These are phyloP conservation scores for Atethmia centrago DNA, from an alignment of 2,888 invertebrate species.

Conservation along the genomic window DNA sequence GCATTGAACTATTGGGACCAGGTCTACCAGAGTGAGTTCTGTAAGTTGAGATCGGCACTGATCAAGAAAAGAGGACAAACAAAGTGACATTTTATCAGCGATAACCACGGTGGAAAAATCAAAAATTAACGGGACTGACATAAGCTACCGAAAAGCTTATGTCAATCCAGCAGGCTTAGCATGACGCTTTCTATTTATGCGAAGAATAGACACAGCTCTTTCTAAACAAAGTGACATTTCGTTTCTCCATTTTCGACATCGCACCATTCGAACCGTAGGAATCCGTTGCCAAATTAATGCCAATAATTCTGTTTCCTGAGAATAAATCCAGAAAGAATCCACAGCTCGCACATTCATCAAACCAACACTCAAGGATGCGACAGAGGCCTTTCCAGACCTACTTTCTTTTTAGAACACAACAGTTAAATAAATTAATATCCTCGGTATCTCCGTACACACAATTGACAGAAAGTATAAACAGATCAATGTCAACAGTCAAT, in stretches of 20 bases:
- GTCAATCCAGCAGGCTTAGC: too few species aligned
- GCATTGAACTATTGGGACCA: conserved; percentile 15
- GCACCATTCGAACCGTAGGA: too few species aligned
- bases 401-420: conserved; percentile 19
- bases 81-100: neutral
- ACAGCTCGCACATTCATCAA: neutral
- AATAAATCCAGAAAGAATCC: neutral
- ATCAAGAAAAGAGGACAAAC: neutral
- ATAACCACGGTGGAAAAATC: too few species aligned
- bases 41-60: neutral
- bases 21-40: neutral
- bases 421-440: conserved; percentile 6
- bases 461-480: conserved; percentile 1
- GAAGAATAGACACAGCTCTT: too few species aligned
- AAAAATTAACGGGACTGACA: too few species aligned
- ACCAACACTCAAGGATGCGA: too few species aligned
- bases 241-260: too few species aligned
- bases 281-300: neutral
- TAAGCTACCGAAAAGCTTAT: too few species aligned
- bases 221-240: too few species aligned
- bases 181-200: too few species aligned
- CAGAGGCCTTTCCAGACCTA: neutral
- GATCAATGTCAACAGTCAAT: conserved; percentile 63
- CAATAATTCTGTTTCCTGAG: neutral
- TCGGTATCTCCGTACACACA: conserved; percentile 1